Percentiles rank a stretch among this genome's conserved stretches.
Conservation (phyloP, 2,888 invertebrate species). For the Orthosia cruda region DNA sequence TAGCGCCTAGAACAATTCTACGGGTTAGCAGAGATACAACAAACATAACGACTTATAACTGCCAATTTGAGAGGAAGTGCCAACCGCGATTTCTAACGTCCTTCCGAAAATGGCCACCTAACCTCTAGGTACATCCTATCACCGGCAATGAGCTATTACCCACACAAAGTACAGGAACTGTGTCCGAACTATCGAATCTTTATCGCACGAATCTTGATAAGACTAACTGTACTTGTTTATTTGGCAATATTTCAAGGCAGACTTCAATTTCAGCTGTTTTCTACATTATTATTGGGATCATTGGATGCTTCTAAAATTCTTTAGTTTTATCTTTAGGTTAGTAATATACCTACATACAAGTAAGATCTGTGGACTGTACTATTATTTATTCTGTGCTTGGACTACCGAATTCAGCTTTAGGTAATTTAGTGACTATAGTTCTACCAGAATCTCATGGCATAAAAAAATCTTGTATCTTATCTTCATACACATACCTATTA, state of each 20-base stretch:
- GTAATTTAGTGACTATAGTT: background rate
- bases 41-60: conserved; percentile 40
- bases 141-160: conserved; percentile 70
- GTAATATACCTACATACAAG: no score
- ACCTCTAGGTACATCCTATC: conserved; percentile 73
- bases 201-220: conserved; percentile 62
- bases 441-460: no score
- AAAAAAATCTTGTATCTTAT: no score
- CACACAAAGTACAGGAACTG: conserved; percentile 61
- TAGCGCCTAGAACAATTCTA: conserved; percentile 4
- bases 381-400: background rate
- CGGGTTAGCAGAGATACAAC: conserved; percentile 14
- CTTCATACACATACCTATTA: no score
- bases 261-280: conserved; percentile 34
- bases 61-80: conserved; percentile 72
- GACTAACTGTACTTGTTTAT: conserved; percentile 39
- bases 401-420: background rate
- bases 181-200: conserved; percentile 60
- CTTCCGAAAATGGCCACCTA: conserved; percentile 77
- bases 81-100: conserved; percentile 85
- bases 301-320: background rate
- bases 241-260: conserved; percentile 55
- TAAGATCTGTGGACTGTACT: background rate
- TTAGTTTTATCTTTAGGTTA: background rate
- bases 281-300: background rate